Evolutionary conservation across 2,113 vertebrate genomes (phyloP), one percentile per base, ranked within the genome.

Genomic region (Lagenorhynchus albirostris): DNA sequence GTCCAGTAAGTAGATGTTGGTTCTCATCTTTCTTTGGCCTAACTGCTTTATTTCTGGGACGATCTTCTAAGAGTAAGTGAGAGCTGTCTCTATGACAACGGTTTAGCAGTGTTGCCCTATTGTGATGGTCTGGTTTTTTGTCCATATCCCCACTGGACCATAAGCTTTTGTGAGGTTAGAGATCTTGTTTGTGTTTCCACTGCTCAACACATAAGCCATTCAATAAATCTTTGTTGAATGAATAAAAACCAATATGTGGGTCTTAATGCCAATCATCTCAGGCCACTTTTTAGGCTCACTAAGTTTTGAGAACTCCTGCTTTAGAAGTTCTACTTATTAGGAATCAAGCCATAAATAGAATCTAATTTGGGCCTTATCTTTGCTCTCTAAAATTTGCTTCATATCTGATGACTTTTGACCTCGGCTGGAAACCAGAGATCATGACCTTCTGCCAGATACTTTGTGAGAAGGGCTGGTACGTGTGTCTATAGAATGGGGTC

Each of bases 381-480:
- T 87, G 62, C n/a, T 85, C 90, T 90, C 58, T 71, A 4, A 55
- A 87, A 80, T 87, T 96, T 96, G 65, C 38, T 92, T 96, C n/a
- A 0, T 89, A 53, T 68, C 44, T 92, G 62, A 38, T 31, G 60
- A 84, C 73, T 93, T 91, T 96, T 91, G 36, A 70, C 68, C 33
- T 89, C 81, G 67, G 17, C 71, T 89, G 36, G 33, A 81, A 95
- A 90, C 71, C 7, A 70, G 65, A 92, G 82, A 80, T 80, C 14
- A 1, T 60, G 67, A 50, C 65, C 47, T 68, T 18, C 31, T 50
- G 20, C 41, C 41, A 77, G 81, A 29, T 21, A 36, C 70, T 77
- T 70, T 63, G 62, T 74, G 73, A 76, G 83, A 84, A 90, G 83
- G 53, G 29, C 44, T 84, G n/a, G 31, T 10, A 11, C 0, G 0